Percentiles rank a stretch among this genome's conserved stretches.
phyloP scores from a whole-genome alignment of 2,797 vertebrate species.

The Pagetopsis macropterus region DNA sequence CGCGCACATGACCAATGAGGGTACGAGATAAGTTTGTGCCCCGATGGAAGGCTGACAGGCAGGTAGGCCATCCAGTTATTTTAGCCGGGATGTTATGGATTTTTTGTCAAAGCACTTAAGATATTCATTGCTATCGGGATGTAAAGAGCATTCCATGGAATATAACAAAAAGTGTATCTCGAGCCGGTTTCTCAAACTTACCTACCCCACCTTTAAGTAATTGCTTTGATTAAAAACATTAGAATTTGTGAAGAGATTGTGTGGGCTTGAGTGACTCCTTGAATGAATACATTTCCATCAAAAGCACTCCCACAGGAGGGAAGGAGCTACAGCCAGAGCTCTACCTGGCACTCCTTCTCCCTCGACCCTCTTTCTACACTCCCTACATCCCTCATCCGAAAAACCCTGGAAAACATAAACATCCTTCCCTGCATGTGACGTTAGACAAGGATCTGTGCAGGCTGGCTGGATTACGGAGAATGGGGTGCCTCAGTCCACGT shows the following conservation, averaged over 20 bases:
- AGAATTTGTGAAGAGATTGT: neutral
- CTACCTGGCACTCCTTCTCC: slow-evolving; percentile 31
- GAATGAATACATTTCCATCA: slow-evolving; percentile 11
- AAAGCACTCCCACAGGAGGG: slow-evolving; percentile 15
- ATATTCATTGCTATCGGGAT: too few relatives aligned
- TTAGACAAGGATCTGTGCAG: slow-evolving; percentile 22
- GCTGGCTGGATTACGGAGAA: slow-evolving; percentile 42
- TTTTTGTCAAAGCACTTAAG: too few relatives aligned
- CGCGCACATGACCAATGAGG: too few relatives aligned
- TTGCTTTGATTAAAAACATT: slow-evolving; percentile 1
- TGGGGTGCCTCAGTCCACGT: slow-evolving; percentile 53
- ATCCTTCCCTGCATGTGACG: slow-evolving; percentile 50
- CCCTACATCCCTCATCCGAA: slow-evolving; percentile 8
- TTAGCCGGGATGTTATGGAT: too few relatives aligned
- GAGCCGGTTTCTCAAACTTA: too few relatives aligned
- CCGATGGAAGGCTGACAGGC: too few relatives aligned
- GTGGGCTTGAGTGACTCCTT: neutral
- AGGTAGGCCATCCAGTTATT: too few relatives aligned
- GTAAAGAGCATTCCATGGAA: too few relatives aligned
- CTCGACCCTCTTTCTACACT: too few relatives aligned
- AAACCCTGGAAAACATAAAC: slow-evolving; percentile 67
- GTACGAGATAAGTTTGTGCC: too few relatives aligned
- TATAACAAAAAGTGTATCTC: too few relatives aligned
- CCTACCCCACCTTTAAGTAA: neutral
- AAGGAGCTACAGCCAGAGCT: slow-evolving; percentile 22